Conservation (phyloP, 2,797 vertebrate genomes). For the Fratercula arctica region DNA sequence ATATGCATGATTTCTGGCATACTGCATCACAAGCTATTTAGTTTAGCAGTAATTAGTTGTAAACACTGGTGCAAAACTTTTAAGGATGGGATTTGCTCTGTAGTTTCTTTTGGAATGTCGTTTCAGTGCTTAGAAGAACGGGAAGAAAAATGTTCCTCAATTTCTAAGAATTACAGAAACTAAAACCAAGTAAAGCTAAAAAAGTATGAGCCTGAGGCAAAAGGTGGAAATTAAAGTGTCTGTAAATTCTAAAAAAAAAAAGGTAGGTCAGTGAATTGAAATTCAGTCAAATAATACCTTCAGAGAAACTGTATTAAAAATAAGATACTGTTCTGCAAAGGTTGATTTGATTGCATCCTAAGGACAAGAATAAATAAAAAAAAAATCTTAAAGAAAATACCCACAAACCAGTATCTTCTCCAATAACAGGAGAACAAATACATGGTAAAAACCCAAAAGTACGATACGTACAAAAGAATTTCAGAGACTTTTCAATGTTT, state of each 20-base stretch:
- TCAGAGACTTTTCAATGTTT: background rate
- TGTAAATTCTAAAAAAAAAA: slow-evolving; percentile 20
- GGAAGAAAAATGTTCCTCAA: background rate
- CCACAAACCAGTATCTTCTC: background rate
- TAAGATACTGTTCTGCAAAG: background rate
- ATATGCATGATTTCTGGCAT: slow-evolving; percentile 7
- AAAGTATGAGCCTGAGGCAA: slow-evolving; percentile 5
- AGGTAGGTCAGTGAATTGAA: background rate
- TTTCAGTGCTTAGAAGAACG: background rate
- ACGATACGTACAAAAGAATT: background rate
- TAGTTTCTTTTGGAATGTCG: background rate
- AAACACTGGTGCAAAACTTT: background rate
- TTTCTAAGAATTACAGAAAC: background rate
- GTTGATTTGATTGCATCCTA: slow-evolving; percentile 5
- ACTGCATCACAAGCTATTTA: slow-evolving; percentile 10
- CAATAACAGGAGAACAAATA: background rate
- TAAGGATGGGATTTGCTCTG: background rate
- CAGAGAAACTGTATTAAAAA: slow-evolving; percentile 30
- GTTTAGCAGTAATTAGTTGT: slow-evolving; percentile 19
- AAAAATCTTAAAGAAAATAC: background rate
- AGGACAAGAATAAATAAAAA: slow-evolving; percentile 24
- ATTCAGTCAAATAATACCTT: slow-evolving; percentile 33
- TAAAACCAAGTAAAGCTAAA: background rate
- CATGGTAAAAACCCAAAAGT: background rate
- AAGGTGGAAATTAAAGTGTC: slow-evolving; percentile 32